Percentiles rank a stretch among this genome's conserved stretches.
Conservation (phyloP, 1,140 invertebrate species). For the Cecropterus lyciades region DNA sequence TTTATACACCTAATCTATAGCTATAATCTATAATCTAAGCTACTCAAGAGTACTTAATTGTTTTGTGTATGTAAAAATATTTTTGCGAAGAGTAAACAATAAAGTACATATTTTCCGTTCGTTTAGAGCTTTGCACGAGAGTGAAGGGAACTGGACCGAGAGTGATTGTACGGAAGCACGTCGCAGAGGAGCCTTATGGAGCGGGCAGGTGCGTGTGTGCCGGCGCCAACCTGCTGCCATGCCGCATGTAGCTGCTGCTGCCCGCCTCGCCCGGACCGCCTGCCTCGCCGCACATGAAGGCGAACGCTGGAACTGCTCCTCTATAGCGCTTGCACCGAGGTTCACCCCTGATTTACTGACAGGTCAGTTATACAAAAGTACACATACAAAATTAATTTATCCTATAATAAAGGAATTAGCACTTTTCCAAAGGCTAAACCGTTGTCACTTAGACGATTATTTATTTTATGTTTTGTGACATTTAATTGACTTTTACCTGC, state of each 20-base stretch:
- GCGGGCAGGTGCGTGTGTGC: conserved; percentile 87
- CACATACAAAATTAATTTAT: no score
- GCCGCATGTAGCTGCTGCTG: conserved; percentile 90
- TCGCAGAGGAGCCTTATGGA: conserved; percentile 84
- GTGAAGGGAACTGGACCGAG: conserved; percentile 76
- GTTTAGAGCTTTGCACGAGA: conserved; percentile 72
- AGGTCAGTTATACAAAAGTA: conserved; percentile 82
- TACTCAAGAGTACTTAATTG: no score
- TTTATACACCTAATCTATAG: no score
- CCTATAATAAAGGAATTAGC: no score
- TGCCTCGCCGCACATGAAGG: conserved; percentile 90
- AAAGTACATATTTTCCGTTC: no score
- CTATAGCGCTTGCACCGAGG: conserved; percentile 88
- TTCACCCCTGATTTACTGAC: conserved; percentile 90
- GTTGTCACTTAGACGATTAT: no score
- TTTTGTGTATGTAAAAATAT: no score
- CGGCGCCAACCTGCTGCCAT: conserved; percentile 88
- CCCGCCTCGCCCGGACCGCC: conserved; percentile 87
- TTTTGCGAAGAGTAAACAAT: no score
- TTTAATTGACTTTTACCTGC: no score
- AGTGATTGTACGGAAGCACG: conserved; percentile 82
- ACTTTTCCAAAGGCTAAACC: no score
- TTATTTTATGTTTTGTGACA: no score
- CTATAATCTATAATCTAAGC: no score
- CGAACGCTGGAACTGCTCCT: conserved; percentile 94